phyloP scores from a whole-genome alignment of 2,113 vertebrate species.

The Anhinga rufa region DNA sequence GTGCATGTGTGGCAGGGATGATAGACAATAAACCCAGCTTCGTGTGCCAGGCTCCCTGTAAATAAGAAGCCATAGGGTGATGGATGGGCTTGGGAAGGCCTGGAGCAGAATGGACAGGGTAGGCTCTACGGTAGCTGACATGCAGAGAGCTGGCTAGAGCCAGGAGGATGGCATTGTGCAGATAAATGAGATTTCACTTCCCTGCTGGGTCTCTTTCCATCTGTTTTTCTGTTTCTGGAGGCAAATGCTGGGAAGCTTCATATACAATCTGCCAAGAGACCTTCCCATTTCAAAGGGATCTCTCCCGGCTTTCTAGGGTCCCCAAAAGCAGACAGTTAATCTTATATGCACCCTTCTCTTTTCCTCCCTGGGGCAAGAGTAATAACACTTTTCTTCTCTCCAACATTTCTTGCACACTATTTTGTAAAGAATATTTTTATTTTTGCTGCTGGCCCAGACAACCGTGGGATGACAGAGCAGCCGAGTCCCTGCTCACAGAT shows the following conservation, averaged over 20 bases:
- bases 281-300: neutral
- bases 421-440: neutral
- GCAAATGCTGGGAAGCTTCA: constrained; percentile 10
- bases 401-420: neutral
- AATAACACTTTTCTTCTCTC: neutral
- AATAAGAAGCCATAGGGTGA: constrained; percentile 36
- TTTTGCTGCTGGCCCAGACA: neutral
- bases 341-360: neutral
- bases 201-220: constrained; percentile 58
- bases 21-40: neutral
- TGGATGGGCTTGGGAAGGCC: constrained; percentile 54
- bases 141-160: constrained; percentile 35
- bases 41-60: constrained; percentile 10
- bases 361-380: neutral
- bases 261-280: constrained; percentile 12
- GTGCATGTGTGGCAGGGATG: neutral
- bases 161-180: constrained; percentile 61
- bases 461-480: neutral
- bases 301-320: neutral
- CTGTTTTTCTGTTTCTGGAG: constrained; percentile 58
- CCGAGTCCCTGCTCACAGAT: neutral
- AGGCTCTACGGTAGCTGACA: neutral
- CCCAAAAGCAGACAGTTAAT: neutral
- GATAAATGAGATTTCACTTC: constrained; percentile 64
- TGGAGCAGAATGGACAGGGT: constrained; percentile 11